These are phyloP conservation scores for Mola mola DNA, from an alignment of 2,113 vertebrate genomes.

Conservation along the genomic window DNA sequence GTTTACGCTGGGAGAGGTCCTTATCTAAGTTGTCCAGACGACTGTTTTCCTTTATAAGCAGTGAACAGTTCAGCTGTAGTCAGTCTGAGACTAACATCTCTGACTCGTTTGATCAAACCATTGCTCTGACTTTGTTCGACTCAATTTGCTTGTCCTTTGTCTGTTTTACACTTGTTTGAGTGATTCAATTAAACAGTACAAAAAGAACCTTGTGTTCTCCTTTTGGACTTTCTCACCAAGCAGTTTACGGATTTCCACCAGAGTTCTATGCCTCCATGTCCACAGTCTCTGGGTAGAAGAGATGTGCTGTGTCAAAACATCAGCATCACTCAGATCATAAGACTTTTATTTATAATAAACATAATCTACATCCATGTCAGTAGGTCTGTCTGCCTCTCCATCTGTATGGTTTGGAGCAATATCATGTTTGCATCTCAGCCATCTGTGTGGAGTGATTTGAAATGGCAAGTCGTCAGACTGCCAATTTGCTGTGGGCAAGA, in stretches of 20 bases:
- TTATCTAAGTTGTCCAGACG: too few relatives aligned
- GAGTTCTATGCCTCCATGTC: constrained; percentile 35
- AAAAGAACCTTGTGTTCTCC: too few relatives aligned
- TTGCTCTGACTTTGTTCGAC: too few relatives aligned
- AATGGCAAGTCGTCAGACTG: constrained; percentile 70
- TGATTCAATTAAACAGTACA: too few relatives aligned
- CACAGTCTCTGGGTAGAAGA: constrained; percentile 36
- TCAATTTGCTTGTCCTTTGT: too few relatives aligned
- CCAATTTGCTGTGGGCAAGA: constrained; percentile 62
- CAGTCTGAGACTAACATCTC: too few relatives aligned
- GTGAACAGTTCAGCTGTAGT: too few relatives aligned
- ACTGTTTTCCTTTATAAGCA: too few relatives aligned
- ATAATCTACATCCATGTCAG: constrained; percentile 61
- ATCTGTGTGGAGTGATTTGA: constrained; percentile 65
- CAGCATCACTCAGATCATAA: constrained; percentile 64
- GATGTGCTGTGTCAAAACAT: constrained; percentile 61
- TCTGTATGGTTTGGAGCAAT: constrained; percentile 71
- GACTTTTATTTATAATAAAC: constrained; percentile 40
- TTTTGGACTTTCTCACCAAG: too few relatives aligned
- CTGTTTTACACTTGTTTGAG: too few relatives aligned
- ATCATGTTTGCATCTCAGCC: constrained; percentile 66
- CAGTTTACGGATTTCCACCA: not conserved
- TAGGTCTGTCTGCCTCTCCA: constrained; percentile 54
- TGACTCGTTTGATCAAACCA: too few relatives aligned
- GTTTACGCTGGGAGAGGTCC: too few relatives aligned